A percentile compares a stretch with the other conserved stretches of the same genome.
Evolutionary conservation across 2,113 vertebrate genomes (phyloP).

Genomic region (Lagopus muta): DNA sequence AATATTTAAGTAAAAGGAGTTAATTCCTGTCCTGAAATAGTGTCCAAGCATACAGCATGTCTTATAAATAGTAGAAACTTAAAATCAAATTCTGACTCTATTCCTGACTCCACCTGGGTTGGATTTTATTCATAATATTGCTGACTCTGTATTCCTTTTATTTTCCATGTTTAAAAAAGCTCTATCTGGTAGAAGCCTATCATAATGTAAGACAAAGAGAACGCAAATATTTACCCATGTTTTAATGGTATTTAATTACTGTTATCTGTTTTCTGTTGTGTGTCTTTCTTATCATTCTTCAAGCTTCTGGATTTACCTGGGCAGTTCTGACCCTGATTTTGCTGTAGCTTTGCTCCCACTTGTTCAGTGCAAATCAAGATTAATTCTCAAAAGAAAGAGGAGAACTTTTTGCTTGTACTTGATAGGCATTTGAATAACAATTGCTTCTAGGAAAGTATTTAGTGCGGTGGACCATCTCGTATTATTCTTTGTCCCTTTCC

Average conservation of each 20-base stretch:
- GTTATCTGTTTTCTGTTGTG: background rate
- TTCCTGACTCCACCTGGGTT: background rate
- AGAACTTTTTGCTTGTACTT: background rate
- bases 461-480: background rate
- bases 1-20: background rate
- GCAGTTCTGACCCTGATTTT: background rate
- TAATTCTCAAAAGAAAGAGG: background rate
- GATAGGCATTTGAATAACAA: background rate
- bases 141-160: background rate
- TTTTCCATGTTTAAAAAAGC: background rate
- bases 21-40: background rate
- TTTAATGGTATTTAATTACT: background rate
- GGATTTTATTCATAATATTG: background rate
- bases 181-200: background rate
- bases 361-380: background rate
- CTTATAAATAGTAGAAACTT: constrained; percentile 10
- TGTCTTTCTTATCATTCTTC: background rate
- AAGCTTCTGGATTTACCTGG: background rate
- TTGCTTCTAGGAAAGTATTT: background rate
- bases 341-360: background rate
- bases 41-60: background rate
- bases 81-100: background rate
- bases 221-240: background rate
- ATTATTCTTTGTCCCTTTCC: background rate
- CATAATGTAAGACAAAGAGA: background rate